Percentiles rank a stretch among this genome's conserved stretches.
phyloP scores from a whole-genome alignment of 2,797 vertebrate genomes.

The Pelochelys cantorii region DNA sequence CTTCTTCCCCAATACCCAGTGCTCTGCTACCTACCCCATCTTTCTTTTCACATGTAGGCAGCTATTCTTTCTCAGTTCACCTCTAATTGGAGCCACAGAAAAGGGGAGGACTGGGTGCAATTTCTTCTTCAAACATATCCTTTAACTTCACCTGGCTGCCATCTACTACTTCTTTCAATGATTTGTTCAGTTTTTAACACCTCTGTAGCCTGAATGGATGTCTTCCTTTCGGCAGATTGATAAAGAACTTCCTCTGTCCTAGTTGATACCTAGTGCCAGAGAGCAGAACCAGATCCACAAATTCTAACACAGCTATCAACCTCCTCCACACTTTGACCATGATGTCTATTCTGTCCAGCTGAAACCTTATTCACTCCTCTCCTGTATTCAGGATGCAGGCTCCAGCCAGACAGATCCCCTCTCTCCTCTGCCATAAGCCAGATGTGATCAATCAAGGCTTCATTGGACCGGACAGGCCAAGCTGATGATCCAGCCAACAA shows the following conservation, averaged over 20 bases:
- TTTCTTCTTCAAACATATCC: slow-evolving; percentile 1
- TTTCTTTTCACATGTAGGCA: slow-evolving; percentile 49
- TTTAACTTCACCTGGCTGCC: neutral
- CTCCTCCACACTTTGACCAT: slow-evolving; percentile 14
- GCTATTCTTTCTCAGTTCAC: slow-evolving; percentile 18
- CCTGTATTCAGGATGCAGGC: slow-evolving; percentile 60
- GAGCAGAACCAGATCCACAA: neutral
- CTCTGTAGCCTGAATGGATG: neutral
- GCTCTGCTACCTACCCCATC: slow-evolving; percentile 33
- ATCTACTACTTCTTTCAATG: neutral
- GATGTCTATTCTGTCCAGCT: slow-evolving; percentile 43
- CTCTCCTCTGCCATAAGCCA: slow-evolving; percentile 53
- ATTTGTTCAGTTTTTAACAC: slow-evolving; percentile 19
- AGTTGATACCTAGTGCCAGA: slow-evolving; percentile 36
- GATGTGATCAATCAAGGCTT: slow-evolving; percentile 32
- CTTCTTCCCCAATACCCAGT: slow-evolving; percentile 18
- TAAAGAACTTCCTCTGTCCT: neutral
- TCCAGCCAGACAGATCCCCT: slow-evolving; percentile 47
- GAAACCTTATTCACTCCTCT: slow-evolving; percentile 54
- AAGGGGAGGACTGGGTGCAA: neutral
- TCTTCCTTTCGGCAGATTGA: slow-evolving; percentile 6
- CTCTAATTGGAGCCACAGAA: slow-evolving; percentile 32
- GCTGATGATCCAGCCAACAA: slow-evolving; percentile 40
- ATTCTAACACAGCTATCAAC: neutral
- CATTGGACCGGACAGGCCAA: slow-evolving; percentile 53